Percentiles rank a stretch among this genome's conserved stretches.
Evolutionary conservation across 2,888 invertebrate genomes (phyloP).

Genomic region (Agrochola litura): DNA sequence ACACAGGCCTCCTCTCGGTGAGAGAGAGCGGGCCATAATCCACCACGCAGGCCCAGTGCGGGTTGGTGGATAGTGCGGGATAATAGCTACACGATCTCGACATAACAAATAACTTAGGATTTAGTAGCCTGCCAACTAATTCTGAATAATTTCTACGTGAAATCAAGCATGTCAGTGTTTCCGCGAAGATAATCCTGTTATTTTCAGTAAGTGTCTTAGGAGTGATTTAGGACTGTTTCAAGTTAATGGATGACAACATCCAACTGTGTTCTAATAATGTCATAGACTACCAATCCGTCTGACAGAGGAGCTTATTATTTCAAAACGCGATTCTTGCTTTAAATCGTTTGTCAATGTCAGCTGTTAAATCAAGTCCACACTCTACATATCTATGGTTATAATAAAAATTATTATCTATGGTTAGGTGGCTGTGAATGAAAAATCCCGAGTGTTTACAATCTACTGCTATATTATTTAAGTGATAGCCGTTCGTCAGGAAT

Average conservation of each 20-base stretch:
- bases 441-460: no score
- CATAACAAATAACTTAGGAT: conserved; percentile 13
- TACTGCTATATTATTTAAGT: no score
- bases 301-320: background rate
- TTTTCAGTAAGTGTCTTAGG: conserved; percentile 11
- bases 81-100: background rate
- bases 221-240: conserved; percentile 16
- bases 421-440: no score
- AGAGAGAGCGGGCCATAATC: background rate
- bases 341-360: background rate
- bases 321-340: background rate
- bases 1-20: background rate
- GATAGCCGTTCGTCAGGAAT: no score
- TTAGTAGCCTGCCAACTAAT: conserved; percentile 12
- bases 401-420: no score
- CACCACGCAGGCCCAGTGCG: background rate
- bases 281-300: background rate
- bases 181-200: conserved; percentile 20
- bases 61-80: background rate
- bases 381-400: no score
- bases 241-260: conserved; percentile 5
- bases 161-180: conserved; percentile 29
- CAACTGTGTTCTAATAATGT: conserved; percentile 20
- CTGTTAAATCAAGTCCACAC: background rate
- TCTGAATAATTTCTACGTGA: conserved; percentile 20